Evolutionary conservation across 2,888 invertebrate genomes (phyloP), one percentile per base, ranked within the genome.

Genomic region (Agrotis puta): DNA sequence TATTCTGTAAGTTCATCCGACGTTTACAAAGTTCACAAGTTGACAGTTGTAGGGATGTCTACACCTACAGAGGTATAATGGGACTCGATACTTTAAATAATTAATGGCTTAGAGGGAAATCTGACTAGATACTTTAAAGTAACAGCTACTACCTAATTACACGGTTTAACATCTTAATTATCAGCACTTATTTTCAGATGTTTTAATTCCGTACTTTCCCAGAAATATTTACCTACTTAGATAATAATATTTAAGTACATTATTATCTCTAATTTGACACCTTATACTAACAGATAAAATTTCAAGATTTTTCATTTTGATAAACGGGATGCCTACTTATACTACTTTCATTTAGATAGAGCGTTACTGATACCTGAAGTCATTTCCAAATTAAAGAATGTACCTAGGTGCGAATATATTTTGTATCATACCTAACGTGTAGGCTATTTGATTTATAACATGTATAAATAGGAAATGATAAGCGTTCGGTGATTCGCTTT

Each of bases 401-500:
- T 70, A n/a, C n/a, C n/a, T n/a, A 68, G 54, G 61, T 65, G 57
- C 57, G 39, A 75, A 64, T 48, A 47, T 56, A 66, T 53, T 48
- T 56, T 43, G 33, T 64, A 64, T 18, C 24, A n/a, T n/a, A 54
- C 4, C 11, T 27, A 33, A 56, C 51, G 59, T 64, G 74, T 79
- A 61, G 43, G 54, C 48, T 66, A 75, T 80, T 70, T 80, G 80
- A 79, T 79, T 79, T 79, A 79, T 75, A 68, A 71, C 63, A 76
- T 70, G 70, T 74, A 69, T 79, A 80, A 74, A 71, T 79, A 72
- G 68, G 71, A 74, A 74, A 77, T 73, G 80, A 77, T 80, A 82
- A 80, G 74, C 73, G 73, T 77, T 69, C 51, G 66, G 68, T 75
- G 66, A 82, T 82, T 82, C 70, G 73, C 72, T 27, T 20, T 43